phyloP scores from a whole-genome alignment of 23 tunicate species.

The Ciona savignyi region DNA sequence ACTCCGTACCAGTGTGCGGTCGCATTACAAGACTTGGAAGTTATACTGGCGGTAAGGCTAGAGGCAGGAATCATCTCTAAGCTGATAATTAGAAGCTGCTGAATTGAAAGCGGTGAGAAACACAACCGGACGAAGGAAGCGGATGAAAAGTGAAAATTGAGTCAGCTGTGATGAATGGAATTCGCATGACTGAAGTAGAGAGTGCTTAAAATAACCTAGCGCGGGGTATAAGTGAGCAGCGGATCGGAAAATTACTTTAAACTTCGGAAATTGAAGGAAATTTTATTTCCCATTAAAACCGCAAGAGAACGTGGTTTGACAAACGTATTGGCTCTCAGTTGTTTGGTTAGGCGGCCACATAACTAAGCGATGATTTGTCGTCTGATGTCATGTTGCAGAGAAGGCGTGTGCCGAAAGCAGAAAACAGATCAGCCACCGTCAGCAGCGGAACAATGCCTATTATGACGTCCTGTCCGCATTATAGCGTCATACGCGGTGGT shows the following conservation, averaged over 20 bases:
- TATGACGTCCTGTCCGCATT: not conserved
- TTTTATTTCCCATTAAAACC: not conserved
- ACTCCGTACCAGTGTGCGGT: not conserved
- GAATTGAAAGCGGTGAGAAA: not conserved
- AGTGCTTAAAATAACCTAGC: too few relatives aligned
- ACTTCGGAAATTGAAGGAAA: too few relatives aligned
- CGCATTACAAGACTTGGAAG: not conserved
- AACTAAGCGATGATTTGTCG: not conserved
- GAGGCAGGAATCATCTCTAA: not conserved
- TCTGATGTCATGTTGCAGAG: not conserved
- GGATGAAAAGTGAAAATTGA: not conserved
- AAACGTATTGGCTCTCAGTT: not conserved
- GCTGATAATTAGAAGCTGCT: not conserved
- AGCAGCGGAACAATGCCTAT: not conserved
- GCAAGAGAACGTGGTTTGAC: not conserved
- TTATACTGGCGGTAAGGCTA: not conserved
- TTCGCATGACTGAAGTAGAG: too few relatives aligned
- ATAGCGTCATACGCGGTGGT: not conserved
- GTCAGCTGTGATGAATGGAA: not conserved
- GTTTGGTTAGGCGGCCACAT: not conserved
- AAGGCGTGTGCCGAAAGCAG: not conserved
- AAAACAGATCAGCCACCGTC: not conserved
- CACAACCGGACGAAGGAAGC: not conserved
- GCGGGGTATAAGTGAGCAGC: not conserved
- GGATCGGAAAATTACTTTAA: not conserved